Percentiles rank a stretch among this genome's conserved stretches.
These are phyloP conservation scores for Orgyia antiqua DNA, from an alignment of 2,888 invertebrate genomes.

Conservation along the genomic window DNA sequence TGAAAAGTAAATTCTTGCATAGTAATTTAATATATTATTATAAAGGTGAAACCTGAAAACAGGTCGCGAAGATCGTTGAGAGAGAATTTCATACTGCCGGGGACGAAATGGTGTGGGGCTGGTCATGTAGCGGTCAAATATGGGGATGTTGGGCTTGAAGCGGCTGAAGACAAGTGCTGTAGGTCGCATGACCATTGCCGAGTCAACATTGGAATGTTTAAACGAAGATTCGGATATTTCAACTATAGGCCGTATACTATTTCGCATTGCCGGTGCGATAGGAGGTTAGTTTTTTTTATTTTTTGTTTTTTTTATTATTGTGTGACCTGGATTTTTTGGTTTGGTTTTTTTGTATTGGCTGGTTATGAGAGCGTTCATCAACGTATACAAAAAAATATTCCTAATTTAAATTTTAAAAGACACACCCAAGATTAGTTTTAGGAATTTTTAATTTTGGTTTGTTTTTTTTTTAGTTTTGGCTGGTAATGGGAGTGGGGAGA, in stretches of 20 bases:
- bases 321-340: slow-evolving; percentile 3
- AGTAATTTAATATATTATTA: not conserved
- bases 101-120: slow-evolving; percentile 87
- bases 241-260: slow-evolving; percentile 85
- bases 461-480: too few relatives aligned
- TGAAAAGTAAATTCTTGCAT: too few relatives aligned
- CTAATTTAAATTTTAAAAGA: too few relatives aligned
- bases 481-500: too few relatives aligned
- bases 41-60: slow-evolving; percentile 27
- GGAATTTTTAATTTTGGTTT: too few relatives aligned
- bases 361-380: slow-evolving; percentile 4
- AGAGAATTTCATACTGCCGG: slow-evolving; percentile 80
- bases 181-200: slow-evolving; percentile 85
- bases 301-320: slow-evolving; percentile 11
- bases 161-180: slow-evolving; percentile 83
- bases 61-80: slow-evolving; percentile 67
- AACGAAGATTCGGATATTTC: slow-evolving; percentile 79
- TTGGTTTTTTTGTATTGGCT: slow-evolving; percentile 4
- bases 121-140: slow-evolving; percentile 77
- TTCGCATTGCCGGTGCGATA: slow-evolving; percentile 87
- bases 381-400: too few relatives aligned
- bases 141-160: slow-evolving; percentile 76
- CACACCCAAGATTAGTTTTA: too few relatives aligned
- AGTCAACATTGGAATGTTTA: slow-evolving; percentile 79
- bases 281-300: slow-evolving; percentile 79